These are phyloP conservation scores for Pseudolycoriella hygida DNA, from an alignment of 2,888 invertebrate genomes.

Conservation along the genomic window DNA sequence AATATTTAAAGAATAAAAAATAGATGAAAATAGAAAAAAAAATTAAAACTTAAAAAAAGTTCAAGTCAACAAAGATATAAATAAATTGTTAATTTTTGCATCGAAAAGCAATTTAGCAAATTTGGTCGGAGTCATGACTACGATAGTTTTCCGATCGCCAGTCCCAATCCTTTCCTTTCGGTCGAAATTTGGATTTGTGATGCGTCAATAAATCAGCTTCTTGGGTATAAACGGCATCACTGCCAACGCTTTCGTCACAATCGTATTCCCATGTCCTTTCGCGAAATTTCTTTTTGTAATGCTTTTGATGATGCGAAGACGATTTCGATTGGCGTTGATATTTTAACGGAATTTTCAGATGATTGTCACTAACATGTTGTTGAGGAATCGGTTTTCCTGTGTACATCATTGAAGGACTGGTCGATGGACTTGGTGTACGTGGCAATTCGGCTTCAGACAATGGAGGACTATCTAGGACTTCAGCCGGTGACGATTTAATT, in stretches of 20 bases:
- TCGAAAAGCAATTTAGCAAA: too few species aligned
- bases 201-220: conserved; percentile 18
- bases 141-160: conserved; percentile 25
- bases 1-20: too few species aligned
- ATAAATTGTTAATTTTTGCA: too few species aligned
- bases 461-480: conserved; percentile 34
- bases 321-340: conserved; percentile 38
- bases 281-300: conserved; percentile 75
- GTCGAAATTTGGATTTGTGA: conserved; percentile 45
- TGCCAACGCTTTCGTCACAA: conserved; percentile 14
- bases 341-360: conserved; percentile 35
- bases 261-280: conserved; percentile 50
- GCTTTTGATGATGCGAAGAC: conserved; percentile 35
- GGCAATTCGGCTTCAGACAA: conserved; percentile 28
- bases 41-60: too few species aligned
- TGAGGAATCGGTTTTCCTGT: conserved; percentile 5
- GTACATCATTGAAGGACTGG: conserved; percentile 6
- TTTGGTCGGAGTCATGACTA: not conserved
- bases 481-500: conserved; percentile 27
- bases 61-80: too few species aligned
- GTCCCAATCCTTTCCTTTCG: conserved; percentile 57
- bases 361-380: conserved; percentile 16
- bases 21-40: too few species aligned
- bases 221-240: conserved; percentile 6
- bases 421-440: conserved; percentile 25